Evolutionary conservation across 2,113 vertebrate species (phyloP), one percentile per base, ranked within the genome.

Genomic region (Thryonomys swinderianus): DNA sequence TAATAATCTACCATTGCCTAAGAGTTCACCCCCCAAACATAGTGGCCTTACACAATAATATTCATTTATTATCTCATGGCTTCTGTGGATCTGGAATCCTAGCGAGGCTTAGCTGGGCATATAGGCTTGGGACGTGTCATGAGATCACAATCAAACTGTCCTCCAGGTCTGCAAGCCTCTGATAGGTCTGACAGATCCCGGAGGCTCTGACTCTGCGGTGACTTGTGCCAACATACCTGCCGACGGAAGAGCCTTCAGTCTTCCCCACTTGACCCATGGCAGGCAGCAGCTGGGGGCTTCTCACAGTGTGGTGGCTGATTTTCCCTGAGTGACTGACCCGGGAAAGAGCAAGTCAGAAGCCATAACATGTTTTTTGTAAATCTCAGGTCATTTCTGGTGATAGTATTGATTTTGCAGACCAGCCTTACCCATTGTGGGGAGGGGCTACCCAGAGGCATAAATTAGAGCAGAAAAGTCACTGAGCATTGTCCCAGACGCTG

Each of bases 91-190:
- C 48, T 91, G 67, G 37, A 80, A 37, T 37, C 23, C 23, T 67
- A 14, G 7, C 59, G 4, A 30, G 32, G 34, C 37, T 85, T 57
- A 55, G 14, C 34, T 40, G 13, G 21, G 27, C 16, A n/a, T 3
- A 69, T 93, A 82, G 69, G 16, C 42, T 78, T 21, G 7, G 8
- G 6, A 16, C 20, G 45, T 66, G 20, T 94, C 18, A 42, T 17
- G 25, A 85, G 13, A 7, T 64, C 8, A 7, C 27, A 42, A 16
- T 69, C 11, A 57, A 40, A 3, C 57, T 48, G 59, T 81, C 23
- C 0, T 17, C 1, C 17, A 62, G 55, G 1, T 16, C 30, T 55
- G 8, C 0, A 74, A n/a, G 20, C 10, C 53, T 7, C 27, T 3
- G 1, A 20, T 51, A 40, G 62, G 18, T n/a, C 86, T 57, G 48